Evolutionary conservation across 2,113 vertebrate genomes (phyloP).

Genomic region (Vidua chalybeata): DNA sequence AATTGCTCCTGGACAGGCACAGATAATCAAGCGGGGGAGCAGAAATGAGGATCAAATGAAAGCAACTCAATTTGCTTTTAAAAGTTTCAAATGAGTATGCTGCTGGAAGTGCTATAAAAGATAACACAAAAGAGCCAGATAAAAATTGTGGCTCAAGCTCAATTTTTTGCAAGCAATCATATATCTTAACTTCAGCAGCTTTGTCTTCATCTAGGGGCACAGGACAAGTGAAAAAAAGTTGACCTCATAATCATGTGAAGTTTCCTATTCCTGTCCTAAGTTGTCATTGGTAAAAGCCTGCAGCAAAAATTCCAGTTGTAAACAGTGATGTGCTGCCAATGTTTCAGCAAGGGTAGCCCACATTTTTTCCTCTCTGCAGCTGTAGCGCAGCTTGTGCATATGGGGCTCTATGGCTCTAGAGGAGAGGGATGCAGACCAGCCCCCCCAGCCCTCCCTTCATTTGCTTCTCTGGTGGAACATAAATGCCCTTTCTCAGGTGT

Average conservation of each 20-base stretch:
- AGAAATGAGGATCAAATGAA: background rate
- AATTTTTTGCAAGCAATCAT: constrained; percentile 20
- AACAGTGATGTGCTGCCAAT: constrained; percentile 45
- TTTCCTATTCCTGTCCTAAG: constrained; percentile 21
- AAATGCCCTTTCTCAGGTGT: background rate
- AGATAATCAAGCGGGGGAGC: background rate
- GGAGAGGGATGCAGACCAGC: background rate
- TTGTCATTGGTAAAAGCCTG: constrained; percentile 19
- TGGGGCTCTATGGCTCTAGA: background rate
- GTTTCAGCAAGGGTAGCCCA: constrained; percentile 23
- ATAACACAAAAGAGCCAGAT: background rate
- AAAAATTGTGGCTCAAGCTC: background rate
- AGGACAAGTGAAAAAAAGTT: constrained; percentile 15
- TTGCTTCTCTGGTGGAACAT: background rate
- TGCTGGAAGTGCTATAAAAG: constrained; percentile 6
- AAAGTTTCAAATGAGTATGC: background rate
- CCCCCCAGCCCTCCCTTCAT: background rate
- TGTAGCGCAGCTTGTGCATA: fast-evolving
- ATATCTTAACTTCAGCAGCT: constrained; percentile 37
- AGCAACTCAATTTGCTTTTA: background rate
- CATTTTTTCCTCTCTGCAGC: background rate
- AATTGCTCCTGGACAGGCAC: background rate
- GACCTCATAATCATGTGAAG: constrained; percentile 49
- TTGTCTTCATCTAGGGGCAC: background rate
- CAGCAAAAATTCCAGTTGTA: constrained; percentile 51